A percentile compares a stretch with the other conserved stretches of the same genome.
These are phyloP conservation scores for Gryon sp. DNA, from an alignment of 1,140 invertebrate species.

Conservation along the genomic window DNA sequence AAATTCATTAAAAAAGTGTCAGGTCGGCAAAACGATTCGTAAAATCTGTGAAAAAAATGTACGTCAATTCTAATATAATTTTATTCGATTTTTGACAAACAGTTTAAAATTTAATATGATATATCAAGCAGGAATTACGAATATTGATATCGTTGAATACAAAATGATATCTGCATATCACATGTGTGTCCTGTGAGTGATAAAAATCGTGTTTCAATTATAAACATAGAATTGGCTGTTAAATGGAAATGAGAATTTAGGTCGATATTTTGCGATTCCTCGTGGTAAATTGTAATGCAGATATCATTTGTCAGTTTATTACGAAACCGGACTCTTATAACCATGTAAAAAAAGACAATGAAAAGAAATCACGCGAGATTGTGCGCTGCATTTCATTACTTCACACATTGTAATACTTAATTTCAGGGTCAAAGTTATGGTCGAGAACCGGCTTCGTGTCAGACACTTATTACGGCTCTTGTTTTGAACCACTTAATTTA, in stretches of 20 bases:
- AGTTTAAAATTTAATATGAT: neutral
- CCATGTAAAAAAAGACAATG: slow-evolving; percentile 57
- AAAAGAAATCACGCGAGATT: slow-evolving; percentile 61
- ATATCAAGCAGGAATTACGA: slow-evolving; percentile 13
- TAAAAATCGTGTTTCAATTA: slow-evolving; percentile 50
- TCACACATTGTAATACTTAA: slow-evolving; percentile 45
- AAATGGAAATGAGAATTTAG: slow-evolving; percentile 45
- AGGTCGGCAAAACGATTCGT: too few species aligned
- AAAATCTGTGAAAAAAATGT: too few species aligned
- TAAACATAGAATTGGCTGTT: slow-evolving; percentile 37
- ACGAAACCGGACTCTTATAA: slow-evolving; percentile 49
- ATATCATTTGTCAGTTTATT: slow-evolving; percentile 48
- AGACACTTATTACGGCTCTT: slow-evolving; percentile 11
- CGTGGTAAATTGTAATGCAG: slow-evolving; percentile 30
- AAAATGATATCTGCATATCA: slow-evolving; percentile 18
- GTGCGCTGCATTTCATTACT: slow-evolving; percentile 50
- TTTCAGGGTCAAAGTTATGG: slow-evolving; percentile 57
- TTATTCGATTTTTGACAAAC: neutral
- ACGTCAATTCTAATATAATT: neutral
- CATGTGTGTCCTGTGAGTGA: slow-evolving; percentile 2
- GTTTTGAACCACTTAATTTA: slow-evolving; percentile 33
- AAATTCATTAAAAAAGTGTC: slow-evolving; percentile 34
- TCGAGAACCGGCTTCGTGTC: slow-evolving; percentile 22
- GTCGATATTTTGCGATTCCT: slow-evolving; percentile 31
- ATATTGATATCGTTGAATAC: slow-evolving; percentile 24